Percentiles rank a stretch among this genome's conserved stretches.
phyloP scores from a whole-genome alignment of 2,888 invertebrate species.

The Gnatocerus cornutus region DNA sequence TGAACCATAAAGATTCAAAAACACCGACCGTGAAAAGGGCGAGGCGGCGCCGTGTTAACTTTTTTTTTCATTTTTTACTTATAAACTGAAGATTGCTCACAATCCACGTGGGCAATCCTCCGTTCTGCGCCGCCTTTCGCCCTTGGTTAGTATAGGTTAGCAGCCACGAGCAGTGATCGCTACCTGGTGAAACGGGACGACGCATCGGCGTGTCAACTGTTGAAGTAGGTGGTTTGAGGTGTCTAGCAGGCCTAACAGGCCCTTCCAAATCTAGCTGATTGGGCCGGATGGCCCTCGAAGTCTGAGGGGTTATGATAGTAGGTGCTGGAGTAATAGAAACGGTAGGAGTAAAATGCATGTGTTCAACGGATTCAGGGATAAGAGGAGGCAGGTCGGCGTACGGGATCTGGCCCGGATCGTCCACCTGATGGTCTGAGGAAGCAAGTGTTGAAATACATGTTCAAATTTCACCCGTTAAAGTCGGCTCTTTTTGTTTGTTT shows the following conservation, averaged over 20 bases:
- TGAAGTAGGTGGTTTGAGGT: conserved; percentile 63
- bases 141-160: conserved; percentile 36
- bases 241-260: conserved; percentile 66
- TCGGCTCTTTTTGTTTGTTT: too few relatives aligned
- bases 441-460: conserved; percentile 2
- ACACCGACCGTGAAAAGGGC: conserved; percentile 23
- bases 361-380: conserved; percentile 72
- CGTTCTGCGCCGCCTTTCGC: not conserved
- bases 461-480: not conserved
- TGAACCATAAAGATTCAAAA: conserved; percentile 37
- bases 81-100: too few relatives aligned
- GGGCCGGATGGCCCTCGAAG: conserved; percentile 62
- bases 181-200: conserved; percentile 63
- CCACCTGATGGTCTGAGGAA: conserved; percentile 46
- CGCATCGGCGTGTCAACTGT: conserved; percentile 58
- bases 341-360: conserved; percentile 73
- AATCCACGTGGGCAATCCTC: too few relatives aligned
- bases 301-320: conserved; percentile 52
- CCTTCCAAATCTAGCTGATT: conserved; percentile 67
- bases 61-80: too few relatives aligned
- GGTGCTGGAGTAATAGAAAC: conserved; percentile 67
- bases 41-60: conserved; percentile 1
- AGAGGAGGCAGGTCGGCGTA: conserved; percentile 70
- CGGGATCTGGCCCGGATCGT: conserved; percentile 55
- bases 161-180: conserved; percentile 49